Evolutionary conservation across 2,113 vertebrate genomes (phyloP), one percentile per base, ranked within the genome.

Genomic region (Cromileptes altivelis): DNA sequence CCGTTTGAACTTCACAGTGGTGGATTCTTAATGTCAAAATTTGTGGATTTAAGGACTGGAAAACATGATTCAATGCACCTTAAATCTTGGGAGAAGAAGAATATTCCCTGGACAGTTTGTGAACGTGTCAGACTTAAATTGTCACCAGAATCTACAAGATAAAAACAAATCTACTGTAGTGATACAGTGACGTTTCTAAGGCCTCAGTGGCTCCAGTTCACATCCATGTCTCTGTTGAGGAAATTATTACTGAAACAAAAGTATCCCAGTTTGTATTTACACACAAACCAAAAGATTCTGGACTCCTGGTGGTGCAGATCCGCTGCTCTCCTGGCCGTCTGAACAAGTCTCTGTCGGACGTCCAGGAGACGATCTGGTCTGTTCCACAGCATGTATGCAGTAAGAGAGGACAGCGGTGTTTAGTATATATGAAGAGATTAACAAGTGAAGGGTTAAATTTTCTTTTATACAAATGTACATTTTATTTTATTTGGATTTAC

Each of bases 401-500:
- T 82, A 70, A 53, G 53, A 75, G 56, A 80, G 19, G 27, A 74
- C 25, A 2, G 33, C 25, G 30, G 69, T 69, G 65, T 79, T 70
- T 52, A 56, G 25, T 81, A 40, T 58, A 57, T 58, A 62, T 81
- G 63, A 86, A 78, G 63, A 80, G 65, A 77, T 77, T 47, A 88
- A 76, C 60, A 60, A 73, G 49, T 62, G 19, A 83, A 74, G 23
- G 68, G 63, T 88, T 69, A 49, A 63, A 77, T 64, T 72, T 69
- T 2, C 52, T 70, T 83, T 78, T 56, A 56, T 47, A 82, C 53
- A 78, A 77, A 82, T 86, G 74, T 81, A 23, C 17, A 21, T 81
- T 47, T 47, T 5, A 30, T 75, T 88, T 80, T 42, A 30, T 70
- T 74, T 87, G 72, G 64, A 64, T 82, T 77, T 87, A 60, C 49